A percentile compares a stretch with the other conserved stretches of the same genome.
Conservation (phyloP, 2,888 invertebrate species). For the Lochmaea crataegi region DNA sequence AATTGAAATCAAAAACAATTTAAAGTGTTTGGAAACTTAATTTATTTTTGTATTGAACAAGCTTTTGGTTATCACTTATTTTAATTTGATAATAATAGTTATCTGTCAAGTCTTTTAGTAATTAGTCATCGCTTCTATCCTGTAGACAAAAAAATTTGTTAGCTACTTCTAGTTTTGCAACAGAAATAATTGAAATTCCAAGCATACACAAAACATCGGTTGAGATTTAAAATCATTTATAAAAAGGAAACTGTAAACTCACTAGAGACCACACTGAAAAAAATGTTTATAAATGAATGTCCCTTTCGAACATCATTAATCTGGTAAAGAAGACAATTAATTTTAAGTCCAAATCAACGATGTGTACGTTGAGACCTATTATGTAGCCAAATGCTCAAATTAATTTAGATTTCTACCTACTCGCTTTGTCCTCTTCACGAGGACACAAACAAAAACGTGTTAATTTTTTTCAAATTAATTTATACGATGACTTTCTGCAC, state of each 20-base stretch:
- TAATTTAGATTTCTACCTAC: constrained; percentile 36
- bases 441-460: constrained; percentile 2
- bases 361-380: constrained; percentile 35
- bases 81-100: too few relatives aligned
- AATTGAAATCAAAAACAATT: too few relatives aligned
- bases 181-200: constrained; percentile 1
- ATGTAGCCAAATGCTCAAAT: constrained; percentile 33
- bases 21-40: too few relatives aligned
- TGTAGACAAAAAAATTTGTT: background rate
- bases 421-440: constrained; percentile 18
- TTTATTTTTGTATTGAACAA: too few relatives aligned
- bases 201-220: background rate
- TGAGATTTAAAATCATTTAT: constrained; percentile 20
- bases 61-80: too few relatives aligned
- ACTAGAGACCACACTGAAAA: constrained; percentile 35
- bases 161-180: background rate
- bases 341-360: constrained; percentile 23
- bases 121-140: too few relatives aligned
- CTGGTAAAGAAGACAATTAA: constrained; percentile 33
- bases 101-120: too few relatives aligned
- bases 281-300: constrained; percentile 42
- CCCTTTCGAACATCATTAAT: constrained; percentile 41
- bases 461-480: constrained; percentile 15
- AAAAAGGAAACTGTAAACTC: constrained; percentile 21
- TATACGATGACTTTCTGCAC: background rate